phyloP scores from a whole-genome alignment of 2,888 invertebrate species.

The Abrostola triplasia region DNA sequence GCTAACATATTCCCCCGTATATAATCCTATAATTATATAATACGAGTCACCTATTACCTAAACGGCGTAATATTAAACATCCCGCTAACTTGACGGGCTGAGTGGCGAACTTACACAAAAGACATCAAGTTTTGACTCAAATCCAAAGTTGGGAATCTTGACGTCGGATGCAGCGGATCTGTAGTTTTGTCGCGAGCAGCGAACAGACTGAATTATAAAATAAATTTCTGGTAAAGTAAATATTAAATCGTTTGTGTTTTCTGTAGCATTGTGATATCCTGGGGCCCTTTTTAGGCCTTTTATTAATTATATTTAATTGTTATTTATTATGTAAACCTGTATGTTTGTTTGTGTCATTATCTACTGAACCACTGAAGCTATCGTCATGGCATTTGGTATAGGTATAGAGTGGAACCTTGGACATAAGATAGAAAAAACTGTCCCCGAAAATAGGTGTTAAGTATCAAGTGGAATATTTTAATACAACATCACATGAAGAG shows the following conservation, averaged over 20 bases:
- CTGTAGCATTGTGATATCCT: not conserved
- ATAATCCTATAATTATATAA: slow-evolving; percentile 12
- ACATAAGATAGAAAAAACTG: too few species aligned
- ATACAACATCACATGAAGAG: too few species aligned
- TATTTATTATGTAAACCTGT: too few species aligned
- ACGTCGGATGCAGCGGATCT: slow-evolving; percentile 62
- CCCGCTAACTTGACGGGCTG: slow-evolving; percentile 54
- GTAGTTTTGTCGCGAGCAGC: slow-evolving; percentile 44
- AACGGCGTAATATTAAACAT: slow-evolving; percentile 43
- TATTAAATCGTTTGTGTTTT: not conserved
- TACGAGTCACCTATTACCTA: slow-evolving; percentile 27
- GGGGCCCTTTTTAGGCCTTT: too few species aligned
- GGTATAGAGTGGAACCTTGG: too few species aligned
- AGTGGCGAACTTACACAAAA: slow-evolving; percentile 70
- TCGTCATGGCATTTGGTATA: too few species aligned
- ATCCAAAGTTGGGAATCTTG: slow-evolving; percentile 64
- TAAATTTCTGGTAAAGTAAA: slow-evolving; percentile 13
- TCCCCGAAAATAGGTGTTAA: too few species aligned
- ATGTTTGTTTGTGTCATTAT: too few species aligned
- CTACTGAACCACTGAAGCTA: too few species aligned
- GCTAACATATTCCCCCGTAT: not conserved
- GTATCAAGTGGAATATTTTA: too few species aligned
- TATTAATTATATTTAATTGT: too few species aligned
- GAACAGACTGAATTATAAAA: slow-evolving; percentile 3
- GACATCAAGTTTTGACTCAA: slow-evolving; percentile 64